Evolutionary conservation across 2,113 vertebrate species (phyloP).

Genomic region (Chitala chitala): DNA sequence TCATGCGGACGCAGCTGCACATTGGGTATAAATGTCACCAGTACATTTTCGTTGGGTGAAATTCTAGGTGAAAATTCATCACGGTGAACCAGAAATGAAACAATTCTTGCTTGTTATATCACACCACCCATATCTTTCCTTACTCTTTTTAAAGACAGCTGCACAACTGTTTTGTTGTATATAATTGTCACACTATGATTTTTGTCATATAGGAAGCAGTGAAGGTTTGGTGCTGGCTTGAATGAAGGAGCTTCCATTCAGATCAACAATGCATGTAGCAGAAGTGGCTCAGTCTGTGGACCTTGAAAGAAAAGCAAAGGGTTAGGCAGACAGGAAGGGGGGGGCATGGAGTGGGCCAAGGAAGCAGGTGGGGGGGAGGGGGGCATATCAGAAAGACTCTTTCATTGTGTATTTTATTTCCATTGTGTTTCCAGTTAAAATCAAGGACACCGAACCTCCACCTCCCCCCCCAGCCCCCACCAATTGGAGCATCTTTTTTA

Average conservation of each 20-base stretch:
- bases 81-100: no score
- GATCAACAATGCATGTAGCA: slow-evolving; percentile 28
- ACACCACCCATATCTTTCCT: no score
- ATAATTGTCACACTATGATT: slow-evolving; percentile 43
- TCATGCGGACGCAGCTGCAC: no score
- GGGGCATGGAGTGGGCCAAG: neutral
- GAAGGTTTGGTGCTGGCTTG: slow-evolving; percentile 37
- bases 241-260: slow-evolving; percentile 31
- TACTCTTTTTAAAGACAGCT: slow-evolving; percentile 48
- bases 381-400: neutral
- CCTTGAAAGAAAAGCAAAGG: slow-evolving; percentile 9
- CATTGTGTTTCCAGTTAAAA: slow-evolving; percentile 40
- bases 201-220: slow-evolving; percentile 45
- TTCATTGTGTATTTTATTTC: slow-evolving; percentile 33
- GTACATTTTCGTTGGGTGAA: no score
- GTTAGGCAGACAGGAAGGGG: neutral
- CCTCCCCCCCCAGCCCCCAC: slow-evolving; percentile 31
- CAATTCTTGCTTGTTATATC: no score
- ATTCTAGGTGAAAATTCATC: no score
- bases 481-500: slow-evolving; percentile 33
- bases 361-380: slow-evolving; percentile 18
- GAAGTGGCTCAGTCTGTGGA: slow-evolving; percentile 18
- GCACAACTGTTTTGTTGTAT: neutral
- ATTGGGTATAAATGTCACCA: no score
- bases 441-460: slow-evolving; percentile 34